phyloP scores from a whole-genome alignment of 2,113 vertebrate genomes.

The Lepus americanus region DNA sequence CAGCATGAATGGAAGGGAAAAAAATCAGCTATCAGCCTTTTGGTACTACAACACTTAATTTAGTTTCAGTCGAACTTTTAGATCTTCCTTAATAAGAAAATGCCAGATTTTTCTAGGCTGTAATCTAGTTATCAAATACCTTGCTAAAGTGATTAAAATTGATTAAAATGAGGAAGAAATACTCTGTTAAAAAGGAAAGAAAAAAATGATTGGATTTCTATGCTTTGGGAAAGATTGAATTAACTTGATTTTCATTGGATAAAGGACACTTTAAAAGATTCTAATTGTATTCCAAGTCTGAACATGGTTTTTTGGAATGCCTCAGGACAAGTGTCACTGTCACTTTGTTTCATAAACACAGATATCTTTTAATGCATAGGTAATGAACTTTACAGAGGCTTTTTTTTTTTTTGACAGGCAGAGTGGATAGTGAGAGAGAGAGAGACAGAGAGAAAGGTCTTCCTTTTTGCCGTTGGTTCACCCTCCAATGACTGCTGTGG shows the following conservation, averaged over 20 bases:
- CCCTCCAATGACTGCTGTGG: no score
- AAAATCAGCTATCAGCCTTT: slow-evolving; percentile 18
- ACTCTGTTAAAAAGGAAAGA: slow-evolving; percentile 59
- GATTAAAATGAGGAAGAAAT: slow-evolving; percentile 71
- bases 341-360: slow-evolving; percentile 67
- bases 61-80: slow-evolving; percentile 68
- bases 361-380: slow-evolving; percentile 59
- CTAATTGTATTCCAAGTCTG: slow-evolving; percentile 64
- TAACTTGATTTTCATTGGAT: slow-evolving; percentile 70
- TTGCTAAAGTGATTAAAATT: slow-evolving; percentile 78
- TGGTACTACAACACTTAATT: slow-evolving; percentile 63
- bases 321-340: slow-evolving; percentile 34
- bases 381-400: slow-evolving; percentile 59
- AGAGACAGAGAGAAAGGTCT: no score
- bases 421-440: no score
- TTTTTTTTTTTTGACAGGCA: neutral
- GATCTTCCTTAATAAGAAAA: slow-evolving; percentile 74
- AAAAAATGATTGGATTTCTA: slow-evolving; percentile 75
- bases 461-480: no score
- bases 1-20: neutral
- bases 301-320: slow-evolving; percentile 49
- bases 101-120: slow-evolving; percentile 53
- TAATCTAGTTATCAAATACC: slow-evolving; percentile 75
- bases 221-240: slow-evolving; percentile 73
- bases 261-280: slow-evolving; percentile 65